Evolutionary conservation across 1,140 invertebrate genomes (phyloP), one percentile per base, ranked within the genome.

Genomic region (Solenopsis fugax): DNA sequence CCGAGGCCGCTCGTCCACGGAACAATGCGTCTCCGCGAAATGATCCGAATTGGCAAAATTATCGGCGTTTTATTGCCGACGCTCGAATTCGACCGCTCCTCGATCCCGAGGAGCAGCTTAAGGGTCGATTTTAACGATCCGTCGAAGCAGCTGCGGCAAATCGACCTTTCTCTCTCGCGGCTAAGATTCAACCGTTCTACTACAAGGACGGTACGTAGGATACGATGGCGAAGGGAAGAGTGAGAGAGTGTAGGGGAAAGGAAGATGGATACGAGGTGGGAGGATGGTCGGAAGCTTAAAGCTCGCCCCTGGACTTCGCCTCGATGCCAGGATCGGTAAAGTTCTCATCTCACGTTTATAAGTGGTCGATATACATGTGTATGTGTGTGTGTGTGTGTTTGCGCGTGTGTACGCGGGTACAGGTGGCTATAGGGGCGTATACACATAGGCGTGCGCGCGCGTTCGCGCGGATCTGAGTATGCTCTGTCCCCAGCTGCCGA

Each of bases 401-500:
- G 9, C 6, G 41, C 76, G 72, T 50, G 50, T 10, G 52, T 6
- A 18, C 16, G 50, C 34, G 34, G 24, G n/a, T 50, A 45, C 13
- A 34, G 7, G 21, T 9, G 60, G 12, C 16, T 37, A 7, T 37
- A 18, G 34, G 50, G 2, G 12, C 0, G 29, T 60, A 80, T 34
- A 45, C 88, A 89, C 88, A 88, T 90, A 86, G 86, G 81, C 85
- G 87, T 87, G 84, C 73, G 64, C 64, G 64, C 34, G 82, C 87
- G 88, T 88, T 77, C 89, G 73, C 45, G 13, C 64, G 24, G 41
- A 0, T 18, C 54, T 73, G 54, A 67, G 69, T 84, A 54, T 84
- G 88, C 73, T 86, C 90, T 93, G 93, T 94, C 93, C 92, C 93
- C 94, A 94, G 93, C 93, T 94, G 93, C 93, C 88, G 88, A 93